Evolutionary conservation across 2,797 vertebrate species (phyloP), one percentile per base, ranked within the genome.

Genomic region (Hydrocynus forskahlii): DNA sequence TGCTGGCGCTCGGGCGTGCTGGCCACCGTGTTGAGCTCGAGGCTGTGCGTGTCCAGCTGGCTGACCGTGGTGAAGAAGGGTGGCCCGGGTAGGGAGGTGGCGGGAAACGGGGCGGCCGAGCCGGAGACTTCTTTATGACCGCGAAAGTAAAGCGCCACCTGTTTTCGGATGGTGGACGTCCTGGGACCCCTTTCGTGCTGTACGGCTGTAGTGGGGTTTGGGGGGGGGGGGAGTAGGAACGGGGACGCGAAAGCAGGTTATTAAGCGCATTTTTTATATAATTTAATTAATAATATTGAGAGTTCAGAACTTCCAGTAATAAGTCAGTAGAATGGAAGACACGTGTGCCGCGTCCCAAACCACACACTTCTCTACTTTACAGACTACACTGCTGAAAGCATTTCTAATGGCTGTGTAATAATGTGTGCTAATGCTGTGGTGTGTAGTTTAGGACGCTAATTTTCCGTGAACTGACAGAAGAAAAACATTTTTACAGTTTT

Each of bases 141-240:
- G 0, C 98, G 95, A 92, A 99, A 99, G 92, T 99, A 99, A 21
- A 99, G 95, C 68, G 98, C 97, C 85, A 99, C 98, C 91, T 99
- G 97, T 91, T 99, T 99, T 86, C 98, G 95, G 89, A 99, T 99
- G 68, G 97, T 99, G 64, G 98, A 99, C 0, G 98, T 99, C 83
- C 98, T 94, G 66, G 98, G 97, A 0, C 98, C 98, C 88, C 97
- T 94, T 88, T 99, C 97, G 1, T 99, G 98, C 88, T 99, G 98
- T 87, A 99, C 98, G 2, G 98, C 98, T 99, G 92, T 81, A 16
- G 16, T 35, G 8, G 66, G 16, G n/a, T n/a, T n/a, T n/a, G 75
- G 76, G 43, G 54, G 2, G 52, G 13, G 16, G 52, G 13, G 35
- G 35, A 35, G 35, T 35, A 35, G 35, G 4, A 35, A 35, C 35